A percentile compares a stretch with the other conserved stretches of the same genome.
Evolutionary conservation across 2,113 vertebrate genomes (phyloP).

Genomic region (Ictalurus furcatus): DNA sequence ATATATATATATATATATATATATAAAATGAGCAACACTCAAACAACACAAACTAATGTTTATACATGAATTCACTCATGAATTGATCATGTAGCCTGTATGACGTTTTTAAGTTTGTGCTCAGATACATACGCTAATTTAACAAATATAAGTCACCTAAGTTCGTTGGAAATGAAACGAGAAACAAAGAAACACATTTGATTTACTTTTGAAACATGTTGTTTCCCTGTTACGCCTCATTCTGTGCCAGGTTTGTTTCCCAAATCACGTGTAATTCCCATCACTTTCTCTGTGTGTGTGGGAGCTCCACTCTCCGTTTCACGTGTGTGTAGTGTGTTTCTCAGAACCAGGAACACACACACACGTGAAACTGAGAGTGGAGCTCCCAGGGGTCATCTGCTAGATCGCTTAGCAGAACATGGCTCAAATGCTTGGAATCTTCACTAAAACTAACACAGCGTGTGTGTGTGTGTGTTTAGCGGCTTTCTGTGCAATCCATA

Average conservation of each 20-base stretch:
- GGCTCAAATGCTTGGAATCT: neutral
- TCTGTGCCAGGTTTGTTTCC: neutral
- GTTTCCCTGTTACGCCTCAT: neutral
- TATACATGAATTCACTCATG: neutral
- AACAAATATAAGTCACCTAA: neutral
- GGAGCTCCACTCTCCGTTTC: no score
- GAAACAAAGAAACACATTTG: neutral
- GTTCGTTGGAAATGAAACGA: neutral
- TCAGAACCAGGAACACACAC: neutral
- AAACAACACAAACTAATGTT: conserved; percentile 5
- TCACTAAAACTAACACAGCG: neutral
- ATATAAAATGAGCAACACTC: neutral
- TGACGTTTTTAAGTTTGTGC: neutral
- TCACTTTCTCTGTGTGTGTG: conserved; percentile 16
- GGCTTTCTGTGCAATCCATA: neutral
- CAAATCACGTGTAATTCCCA: conserved; percentile 37
- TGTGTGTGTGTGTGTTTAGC: neutral
- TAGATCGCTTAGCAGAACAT: conserved; percentile 36
- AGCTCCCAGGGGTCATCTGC: conserved; percentile 21
- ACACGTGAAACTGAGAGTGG: neutral
- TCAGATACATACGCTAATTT: neutral
- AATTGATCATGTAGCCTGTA: neutral
- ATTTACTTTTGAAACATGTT: neutral
- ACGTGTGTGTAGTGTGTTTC: no score
- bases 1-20: no score